Conservation (phyloP, 1,140 invertebrate genomes). For the Pectinophora gossypiella region DNA sequence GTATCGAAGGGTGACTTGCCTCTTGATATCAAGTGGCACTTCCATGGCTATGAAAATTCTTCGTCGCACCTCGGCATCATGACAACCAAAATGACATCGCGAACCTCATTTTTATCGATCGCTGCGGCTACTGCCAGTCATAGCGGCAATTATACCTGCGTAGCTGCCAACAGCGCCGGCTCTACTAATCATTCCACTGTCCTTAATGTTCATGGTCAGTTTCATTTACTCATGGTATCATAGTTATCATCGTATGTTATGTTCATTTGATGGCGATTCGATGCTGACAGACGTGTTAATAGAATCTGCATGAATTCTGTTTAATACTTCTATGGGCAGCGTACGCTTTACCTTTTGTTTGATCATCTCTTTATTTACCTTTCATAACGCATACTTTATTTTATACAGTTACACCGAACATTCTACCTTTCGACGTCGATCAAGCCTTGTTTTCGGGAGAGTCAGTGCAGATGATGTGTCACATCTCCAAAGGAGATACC, state of each 20-base stretch:
- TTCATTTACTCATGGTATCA: slow-evolving; percentile 39
- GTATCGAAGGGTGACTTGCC: slow-evolving; percentile 87
- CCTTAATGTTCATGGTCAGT: slow-evolving; percentile 84
- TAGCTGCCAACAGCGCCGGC: slow-evolving; percentile 84
- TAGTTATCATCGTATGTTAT: slow-evolving; percentile 26
- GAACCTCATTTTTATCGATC: slow-evolving; percentile 86
- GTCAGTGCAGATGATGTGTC: slow-evolving; percentile 80
- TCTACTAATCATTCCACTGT: slow-evolving; percentile 81
- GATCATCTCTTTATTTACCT: slow-evolving; percentile 30
- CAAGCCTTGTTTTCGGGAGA: slow-evolving; percentile 76
- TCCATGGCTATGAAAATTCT: slow-evolving; percentile 81
- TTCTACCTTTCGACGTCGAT: slow-evolving; percentile 71
- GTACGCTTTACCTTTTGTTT: slow-evolving; percentile 38
- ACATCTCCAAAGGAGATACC: slow-evolving; percentile 81
- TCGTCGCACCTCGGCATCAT: slow-evolving; percentile 81
- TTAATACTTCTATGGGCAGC: slow-evolving; percentile 35
- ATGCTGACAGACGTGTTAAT: slow-evolving; percentile 34
- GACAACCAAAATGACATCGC: slow-evolving; percentile 84
- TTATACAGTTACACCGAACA: slow-evolving; percentile 78
- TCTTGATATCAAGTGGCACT: slow-evolving; percentile 85
- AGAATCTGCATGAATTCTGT: slow-evolving; percentile 62
- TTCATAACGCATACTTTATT: slow-evolving; percentile 37
- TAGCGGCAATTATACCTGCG: slow-evolving; percentile 88
- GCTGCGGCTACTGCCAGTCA: slow-evolving; percentile 85
- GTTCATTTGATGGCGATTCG: slow-evolving; percentile 32